Base-by-base conservation (phyloP, 2,888 invertebrate species). In the Eurytoma californica region DNA sequence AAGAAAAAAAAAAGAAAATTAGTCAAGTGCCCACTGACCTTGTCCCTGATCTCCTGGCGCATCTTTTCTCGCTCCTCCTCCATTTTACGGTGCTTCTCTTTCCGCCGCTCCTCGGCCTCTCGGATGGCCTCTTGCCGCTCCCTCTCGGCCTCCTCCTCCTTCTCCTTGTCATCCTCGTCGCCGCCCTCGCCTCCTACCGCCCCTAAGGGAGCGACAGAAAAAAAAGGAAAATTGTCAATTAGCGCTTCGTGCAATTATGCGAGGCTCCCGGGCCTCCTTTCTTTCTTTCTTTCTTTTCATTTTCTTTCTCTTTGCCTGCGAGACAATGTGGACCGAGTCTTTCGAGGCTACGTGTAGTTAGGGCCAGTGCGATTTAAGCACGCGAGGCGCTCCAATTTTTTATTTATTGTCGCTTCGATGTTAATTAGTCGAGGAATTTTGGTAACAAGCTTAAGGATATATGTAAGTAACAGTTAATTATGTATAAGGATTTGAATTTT, bases 51-150 rank as follows among this genome's bases (percentile, higher is more conserved):
- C 92, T 97, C 98, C 92, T 98, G 98, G 90, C 99, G 94, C 98
- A 99, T 98, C 92, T 97, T 97, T 92, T 99, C 99, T 85, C 99
- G 93, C 91, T 99, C 99, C 90, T 97, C 98, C 92, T 99, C 99
- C 98, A 99, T 98, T 93, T 98, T 98, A 90, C 98, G 95, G 92
- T 99, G 99, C 92, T 99, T 99, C 92, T 99, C 99, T 94, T 98
- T 98, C 91, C 99, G 94, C 88, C 98, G 93, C 86, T 99, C 98
- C 91, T 99, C 99, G 80, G 98, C 98, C 92, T 99, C 99, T 86
- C 95, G 93, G 92, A 99, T 97, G 88, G 98, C 99, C 91, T 99
- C 99, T 91, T 97, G 95, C 89, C 99, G 95, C 91, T 99, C 99
- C 90, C 98, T 95, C 93, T 98, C 98, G 89, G 97, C 97, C 92